Conservation (phyloP, 1,140 invertebrate genomes). For the Coptotermes formosanus region DNA sequence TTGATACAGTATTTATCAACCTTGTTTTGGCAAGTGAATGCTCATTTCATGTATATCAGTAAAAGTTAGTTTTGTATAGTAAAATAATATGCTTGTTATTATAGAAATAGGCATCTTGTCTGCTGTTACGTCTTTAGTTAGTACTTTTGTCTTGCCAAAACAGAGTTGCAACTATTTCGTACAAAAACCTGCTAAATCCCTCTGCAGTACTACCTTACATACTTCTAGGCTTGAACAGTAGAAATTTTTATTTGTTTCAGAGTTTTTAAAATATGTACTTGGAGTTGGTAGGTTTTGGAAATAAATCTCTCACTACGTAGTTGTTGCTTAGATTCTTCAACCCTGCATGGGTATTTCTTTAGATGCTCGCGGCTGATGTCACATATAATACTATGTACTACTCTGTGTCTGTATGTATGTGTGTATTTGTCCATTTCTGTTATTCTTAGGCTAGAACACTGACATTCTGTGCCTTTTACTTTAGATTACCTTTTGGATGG, state of each 20-base stretch:
- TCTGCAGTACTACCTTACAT: slow-evolving; percentile 15
- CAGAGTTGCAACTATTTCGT: slow-evolving; percentile 16
- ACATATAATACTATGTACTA: slow-evolving; percentile 2
- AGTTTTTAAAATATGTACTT: slow-evolving; percentile 1
- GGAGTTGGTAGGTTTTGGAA: slow-evolving; percentile 17
- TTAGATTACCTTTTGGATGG: not conserved
- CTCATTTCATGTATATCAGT: not conserved
- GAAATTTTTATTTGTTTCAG: not conserved
- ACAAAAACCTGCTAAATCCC: slow-evolving; percentile 3
- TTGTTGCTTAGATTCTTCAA: slow-evolving; percentile 25
- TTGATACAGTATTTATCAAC: not conserved
- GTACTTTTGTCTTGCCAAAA: not conserved
- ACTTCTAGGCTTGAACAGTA: slow-evolving; percentile 9
- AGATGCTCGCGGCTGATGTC: slow-evolving; percentile 11
- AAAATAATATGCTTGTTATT: not conserved
- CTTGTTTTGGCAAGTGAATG: slow-evolving; percentile 18
- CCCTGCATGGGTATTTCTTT: slow-evolving; percentile 30
- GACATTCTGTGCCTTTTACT: not conserved
- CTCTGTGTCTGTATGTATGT: not conserved
- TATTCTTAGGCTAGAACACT: slow-evolving; percentile 23
- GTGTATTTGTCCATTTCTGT: slow-evolving; percentile 16
- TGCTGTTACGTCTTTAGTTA: slow-evolving; percentile 2
- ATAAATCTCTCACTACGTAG: slow-evolving; percentile 14
- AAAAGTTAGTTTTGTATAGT: not conserved
- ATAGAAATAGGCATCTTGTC: not conserved